phyloP scores from a whole-genome alignment of 1,140 invertebrate genomes.

The Yoshiicerus persimilis region DNA sequence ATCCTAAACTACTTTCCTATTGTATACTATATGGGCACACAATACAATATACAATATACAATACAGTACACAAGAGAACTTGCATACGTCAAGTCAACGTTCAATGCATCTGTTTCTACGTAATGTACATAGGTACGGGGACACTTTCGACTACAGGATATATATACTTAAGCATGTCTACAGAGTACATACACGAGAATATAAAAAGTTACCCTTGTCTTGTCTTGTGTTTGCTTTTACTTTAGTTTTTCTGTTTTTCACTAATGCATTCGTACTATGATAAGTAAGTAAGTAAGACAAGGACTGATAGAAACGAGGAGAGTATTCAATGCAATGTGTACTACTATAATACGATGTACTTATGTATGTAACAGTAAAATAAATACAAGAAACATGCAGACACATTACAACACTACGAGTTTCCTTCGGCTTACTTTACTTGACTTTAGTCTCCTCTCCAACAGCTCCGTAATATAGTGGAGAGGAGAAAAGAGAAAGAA shows the following conservation, averaged over 20 bases:
- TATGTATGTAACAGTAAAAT: not conserved
- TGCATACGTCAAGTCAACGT: too few relatives aligned
- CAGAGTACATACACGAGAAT: too few relatives aligned
- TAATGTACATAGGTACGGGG: too few relatives aligned
- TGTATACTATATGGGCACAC: too few relatives aligned
- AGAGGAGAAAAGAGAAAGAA: not conserved
- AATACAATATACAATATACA: too few relatives aligned
- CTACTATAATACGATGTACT: not conserved
- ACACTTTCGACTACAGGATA: too few relatives aligned
- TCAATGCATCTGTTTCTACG: too few relatives aligned
- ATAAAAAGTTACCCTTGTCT: not conserved
- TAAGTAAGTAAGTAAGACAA: not conserved
- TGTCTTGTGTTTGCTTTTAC: not conserved
- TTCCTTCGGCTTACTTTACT: not conserved
- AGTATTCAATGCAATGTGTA: not conserved
- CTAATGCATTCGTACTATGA: not conserved
- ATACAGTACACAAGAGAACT: too few relatives aligned
- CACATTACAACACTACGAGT: not conserved
- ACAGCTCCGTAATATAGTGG: not conserved
- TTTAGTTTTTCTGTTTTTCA: not conserved
- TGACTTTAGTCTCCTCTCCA: not conserved
- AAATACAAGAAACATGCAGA: not conserved
- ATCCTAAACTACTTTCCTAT: not conserved
- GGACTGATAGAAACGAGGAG: not conserved
- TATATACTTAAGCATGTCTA: too few relatives aligned